Percentiles rank a stretch among this genome's conserved stretches.
Conservation (phyloP, 2,113 vertebrate species). For the Garra rufa region DNA sequence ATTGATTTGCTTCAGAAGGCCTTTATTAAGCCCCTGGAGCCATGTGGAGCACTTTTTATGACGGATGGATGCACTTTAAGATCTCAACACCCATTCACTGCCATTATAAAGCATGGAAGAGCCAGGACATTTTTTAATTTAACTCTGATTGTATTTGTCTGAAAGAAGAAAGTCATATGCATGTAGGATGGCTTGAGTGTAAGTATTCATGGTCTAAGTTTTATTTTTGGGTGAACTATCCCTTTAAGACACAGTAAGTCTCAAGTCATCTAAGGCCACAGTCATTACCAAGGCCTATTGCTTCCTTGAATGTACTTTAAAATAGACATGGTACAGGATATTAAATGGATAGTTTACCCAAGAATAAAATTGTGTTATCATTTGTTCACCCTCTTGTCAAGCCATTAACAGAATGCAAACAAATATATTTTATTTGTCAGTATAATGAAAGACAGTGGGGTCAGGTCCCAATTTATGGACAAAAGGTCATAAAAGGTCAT, state of each 20-base stretch:
- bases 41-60: no score
- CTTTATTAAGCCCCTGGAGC: no score
- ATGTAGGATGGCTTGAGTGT: no score
- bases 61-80: no score
- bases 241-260: neutral
- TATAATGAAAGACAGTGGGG: neutral
- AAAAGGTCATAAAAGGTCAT: neutral
- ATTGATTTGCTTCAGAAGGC: no score
- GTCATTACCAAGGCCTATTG: neutral
- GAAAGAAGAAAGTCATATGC: no score
- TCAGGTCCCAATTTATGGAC: neutral
- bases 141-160: no score
- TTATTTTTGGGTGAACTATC: no score
- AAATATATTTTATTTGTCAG: neutral
- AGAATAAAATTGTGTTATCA: neutral
- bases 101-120: no score
- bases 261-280: constrained; percentile 9
- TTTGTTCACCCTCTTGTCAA: neutral
- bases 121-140: no score
- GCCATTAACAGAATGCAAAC: neutral
- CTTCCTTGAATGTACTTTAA: neutral
- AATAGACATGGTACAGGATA: neutral
- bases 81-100: no score
- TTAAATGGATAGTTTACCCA: neutral
- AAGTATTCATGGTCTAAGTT: no score